Evolutionary conservation across 2,113 vertebrate genomes (phyloP).

Genomic region (Microcebus griseorufus): DNA sequence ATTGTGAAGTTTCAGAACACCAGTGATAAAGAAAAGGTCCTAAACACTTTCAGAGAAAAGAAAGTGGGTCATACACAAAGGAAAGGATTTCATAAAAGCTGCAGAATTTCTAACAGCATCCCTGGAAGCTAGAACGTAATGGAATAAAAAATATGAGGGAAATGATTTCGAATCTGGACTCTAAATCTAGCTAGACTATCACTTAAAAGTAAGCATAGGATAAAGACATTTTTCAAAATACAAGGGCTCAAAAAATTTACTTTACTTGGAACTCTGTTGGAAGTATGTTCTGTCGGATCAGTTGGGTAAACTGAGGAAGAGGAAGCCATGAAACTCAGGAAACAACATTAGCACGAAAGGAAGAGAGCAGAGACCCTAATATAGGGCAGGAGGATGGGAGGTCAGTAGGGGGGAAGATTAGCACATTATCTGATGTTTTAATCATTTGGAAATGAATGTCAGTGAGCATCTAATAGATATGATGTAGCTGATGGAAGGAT

Average conservation of each 20-base stretch:
- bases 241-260: background rate
- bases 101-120: background rate
- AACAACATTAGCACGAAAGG: background rate
- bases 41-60: background rate
- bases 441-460: background rate
- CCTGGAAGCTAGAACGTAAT: background rate
- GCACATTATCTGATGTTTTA: background rate
- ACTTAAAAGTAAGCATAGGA: background rate
- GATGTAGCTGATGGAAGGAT: background rate
- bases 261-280: background rate
- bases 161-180: background rate
- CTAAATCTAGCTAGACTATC: background rate
- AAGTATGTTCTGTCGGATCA: background rate
- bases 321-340: background rate
- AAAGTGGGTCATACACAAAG: background rate
- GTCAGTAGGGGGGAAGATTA: background rate
- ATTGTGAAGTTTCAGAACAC: constrained; percentile 3
- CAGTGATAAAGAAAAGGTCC: background rate
- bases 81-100: background rate
- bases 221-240: constrained; percentile 6
- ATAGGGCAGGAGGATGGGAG: background rate
- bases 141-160: background rate
- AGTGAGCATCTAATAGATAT: background rate
- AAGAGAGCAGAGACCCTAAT: background rate
- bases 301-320: background rate